Percentiles rank a stretch among this genome's conserved stretches.
These are phyloP conservation scores for Pseudobourletiella spinata DNA, from an alignment of 1,140 invertebrate species.

Conservation along the genomic window DNA sequence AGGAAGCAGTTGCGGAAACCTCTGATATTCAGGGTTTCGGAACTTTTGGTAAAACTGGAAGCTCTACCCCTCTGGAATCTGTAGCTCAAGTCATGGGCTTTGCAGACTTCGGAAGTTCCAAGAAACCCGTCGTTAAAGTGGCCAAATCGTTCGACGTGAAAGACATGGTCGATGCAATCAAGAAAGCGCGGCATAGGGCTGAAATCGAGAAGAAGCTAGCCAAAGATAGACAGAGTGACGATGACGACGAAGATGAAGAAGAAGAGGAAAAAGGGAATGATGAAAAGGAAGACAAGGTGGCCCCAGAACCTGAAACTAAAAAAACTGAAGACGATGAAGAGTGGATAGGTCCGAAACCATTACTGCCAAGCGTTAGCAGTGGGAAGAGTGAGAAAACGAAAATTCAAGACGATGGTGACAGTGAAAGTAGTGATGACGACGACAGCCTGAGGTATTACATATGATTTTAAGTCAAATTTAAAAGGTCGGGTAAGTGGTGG, in stretches of 20 bases:
- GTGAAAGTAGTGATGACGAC: slow-evolving; percentile 37
- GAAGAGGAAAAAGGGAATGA: slow-evolving; percentile 11
- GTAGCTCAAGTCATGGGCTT: slow-evolving; percentile 38
- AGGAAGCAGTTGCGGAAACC: no score
- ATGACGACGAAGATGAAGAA: slow-evolving; percentile 23
- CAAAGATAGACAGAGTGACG: slow-evolving; percentile 1
- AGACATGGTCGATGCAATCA: slow-evolving; percentile 20
- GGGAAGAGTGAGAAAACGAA: slow-evolving; percentile 2
- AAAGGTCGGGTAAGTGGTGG: no score
- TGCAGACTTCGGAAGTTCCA: slow-evolving; percentile 36
- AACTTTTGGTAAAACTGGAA: not conserved
- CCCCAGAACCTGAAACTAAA: not conserved
- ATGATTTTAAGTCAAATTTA: no score
- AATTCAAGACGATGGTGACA: slow-evolving; percentile 11
- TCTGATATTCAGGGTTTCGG: no score
- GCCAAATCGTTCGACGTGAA: slow-evolving; percentile 31
- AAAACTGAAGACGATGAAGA: slow-evolving; percentile 19
- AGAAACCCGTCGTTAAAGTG: slow-evolving; percentile 32
- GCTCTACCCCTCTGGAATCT: slow-evolving; percentile 2
- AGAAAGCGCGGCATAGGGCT: slow-evolving; percentile 8
- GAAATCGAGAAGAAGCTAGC: slow-evolving; percentile 4
- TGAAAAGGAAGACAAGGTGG: slow-evolving; percentile 24
- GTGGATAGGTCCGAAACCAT: not conserved
- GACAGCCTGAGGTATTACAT: slow-evolving; percentile 12
- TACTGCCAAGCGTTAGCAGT: not conserved